These are phyloP conservation scores for Eilema caniola DNA, from an alignment of 2,888 invertebrate species.

Conservation along the genomic window DNA sequence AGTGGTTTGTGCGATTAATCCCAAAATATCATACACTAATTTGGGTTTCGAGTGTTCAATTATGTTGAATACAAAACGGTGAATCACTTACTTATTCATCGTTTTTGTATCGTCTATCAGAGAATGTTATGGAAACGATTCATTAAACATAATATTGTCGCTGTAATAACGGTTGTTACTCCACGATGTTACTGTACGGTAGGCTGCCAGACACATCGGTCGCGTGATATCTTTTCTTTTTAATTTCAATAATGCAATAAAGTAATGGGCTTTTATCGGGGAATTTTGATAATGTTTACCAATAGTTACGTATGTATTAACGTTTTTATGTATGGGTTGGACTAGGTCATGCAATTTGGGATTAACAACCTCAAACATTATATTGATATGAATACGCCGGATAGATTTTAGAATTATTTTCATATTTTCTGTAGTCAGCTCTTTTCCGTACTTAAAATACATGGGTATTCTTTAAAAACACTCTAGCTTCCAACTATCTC, in stretches of 20 bases:
- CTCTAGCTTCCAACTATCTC: background rate
- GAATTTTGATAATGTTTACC: too few species aligned
- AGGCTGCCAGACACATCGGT: background rate
- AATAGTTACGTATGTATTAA: background rate
- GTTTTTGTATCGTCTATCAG: background rate
- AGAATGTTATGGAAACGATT: background rate
- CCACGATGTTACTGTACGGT: background rate
- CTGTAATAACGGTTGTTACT: background rate
- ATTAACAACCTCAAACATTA: background rate
- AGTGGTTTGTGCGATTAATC: too few species aligned
- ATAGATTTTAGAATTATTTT: background rate
- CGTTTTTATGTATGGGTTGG: background rate
- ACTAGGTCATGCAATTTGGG: background rate
- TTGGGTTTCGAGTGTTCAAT: background rate
- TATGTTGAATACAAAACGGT: too few species aligned
- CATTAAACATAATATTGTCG: background rate
- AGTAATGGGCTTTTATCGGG: background rate
- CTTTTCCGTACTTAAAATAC: background rate
- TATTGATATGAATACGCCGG: background rate
- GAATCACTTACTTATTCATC: background rate
- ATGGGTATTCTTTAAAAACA: background rate
- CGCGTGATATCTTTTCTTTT: background rate
- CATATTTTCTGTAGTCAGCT: too few species aligned
- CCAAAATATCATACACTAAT: background rate
- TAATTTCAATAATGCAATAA: background rate